These are phyloP conservation scores for Neopipo cinnamomea DNA, from an alignment of 2,113 vertebrate genomes.

Conservation along the genomic window DNA sequence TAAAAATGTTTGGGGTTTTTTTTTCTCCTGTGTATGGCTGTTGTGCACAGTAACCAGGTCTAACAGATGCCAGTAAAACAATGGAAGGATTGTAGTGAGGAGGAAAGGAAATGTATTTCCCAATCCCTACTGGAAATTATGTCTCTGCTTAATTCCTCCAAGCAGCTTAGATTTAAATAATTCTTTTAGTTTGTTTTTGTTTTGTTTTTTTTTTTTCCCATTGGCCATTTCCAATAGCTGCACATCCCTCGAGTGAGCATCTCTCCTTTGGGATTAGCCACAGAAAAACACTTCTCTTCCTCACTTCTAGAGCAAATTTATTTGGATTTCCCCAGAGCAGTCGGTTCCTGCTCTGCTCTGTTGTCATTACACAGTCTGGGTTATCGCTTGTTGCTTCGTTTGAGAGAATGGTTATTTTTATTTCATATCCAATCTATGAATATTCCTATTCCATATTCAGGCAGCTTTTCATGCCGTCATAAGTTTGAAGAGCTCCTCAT, in stretches of 20 bases:
- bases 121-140: constrained; percentile 58
- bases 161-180: constrained; percentile 21
- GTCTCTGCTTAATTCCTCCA: constrained; percentile 49
- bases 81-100: constrained; percentile 36
- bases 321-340: not conserved
- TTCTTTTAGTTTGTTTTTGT: no score
- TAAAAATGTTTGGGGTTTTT: not conserved
- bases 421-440: not conserved
- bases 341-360: not conserved
- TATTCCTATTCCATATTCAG: not conserved
- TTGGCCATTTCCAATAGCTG: not conserved
- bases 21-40: constrained; percentile 8
- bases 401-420: not conserved
- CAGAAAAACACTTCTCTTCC: not conserved
- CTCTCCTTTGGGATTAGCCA: not conserved
- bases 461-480: not conserved
- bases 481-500: not conserved
- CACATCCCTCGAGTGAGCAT: not conserved
- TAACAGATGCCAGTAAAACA: constrained; percentile 47
- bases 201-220: not conserved
- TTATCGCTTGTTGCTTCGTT: not conserved
- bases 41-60: constrained; percentile 7
- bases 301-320: not conserved
- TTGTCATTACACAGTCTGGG: not conserved
- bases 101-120: constrained; percentile 51